Conservation (phyloP, 2,888 invertebrate species). For the Melanostoma scalare region DNA sequence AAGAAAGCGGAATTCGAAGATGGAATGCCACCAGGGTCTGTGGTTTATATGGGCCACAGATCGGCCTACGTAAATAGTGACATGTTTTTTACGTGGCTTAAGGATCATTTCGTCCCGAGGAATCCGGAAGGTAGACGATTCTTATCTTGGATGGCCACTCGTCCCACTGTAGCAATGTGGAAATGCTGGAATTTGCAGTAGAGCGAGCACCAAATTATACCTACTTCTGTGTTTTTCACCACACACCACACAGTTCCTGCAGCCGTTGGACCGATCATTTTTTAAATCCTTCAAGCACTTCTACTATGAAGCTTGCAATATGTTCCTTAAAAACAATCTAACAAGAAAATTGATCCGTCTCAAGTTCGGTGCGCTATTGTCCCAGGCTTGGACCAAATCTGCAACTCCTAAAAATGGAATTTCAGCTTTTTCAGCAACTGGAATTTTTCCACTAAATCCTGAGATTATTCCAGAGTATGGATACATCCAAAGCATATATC, state of each 20-base stretch:
- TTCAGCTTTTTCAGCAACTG: too few species aligned
- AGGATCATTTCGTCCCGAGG: constrained; percentile 74
- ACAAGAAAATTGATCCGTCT: background rate
- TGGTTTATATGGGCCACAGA: constrained; percentile 75
- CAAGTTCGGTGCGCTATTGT: background rate
- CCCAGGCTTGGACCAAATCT: background rate
- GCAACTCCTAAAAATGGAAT: constrained; percentile 1
- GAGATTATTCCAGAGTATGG: background rate
- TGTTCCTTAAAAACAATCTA: background rate
- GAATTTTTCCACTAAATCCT: constrained; percentile 7
- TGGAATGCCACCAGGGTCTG: constrained; percentile 67
- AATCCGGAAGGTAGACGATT: constrained; percentile 73
- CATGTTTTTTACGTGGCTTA: constrained; percentile 75
- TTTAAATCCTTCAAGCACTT: background rate
- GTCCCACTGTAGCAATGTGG: too few species aligned
- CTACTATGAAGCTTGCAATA: constrained; percentile 1
- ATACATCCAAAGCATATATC: too few species aligned
- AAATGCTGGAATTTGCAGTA: constrained; percentile 4
- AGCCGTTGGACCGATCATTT: background rate
- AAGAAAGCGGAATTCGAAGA: constrained; percentile 75
- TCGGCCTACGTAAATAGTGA: constrained; percentile 75
- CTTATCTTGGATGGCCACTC: constrained; percentile 71
- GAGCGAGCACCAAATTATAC: constrained; percentile 5
- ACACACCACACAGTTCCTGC: constrained; percentile 6
- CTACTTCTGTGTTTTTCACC: constrained; percentile 6